phyloP scores from a whole-genome alignment of 2,888 invertebrate species.

The Pocota personata region DNA sequence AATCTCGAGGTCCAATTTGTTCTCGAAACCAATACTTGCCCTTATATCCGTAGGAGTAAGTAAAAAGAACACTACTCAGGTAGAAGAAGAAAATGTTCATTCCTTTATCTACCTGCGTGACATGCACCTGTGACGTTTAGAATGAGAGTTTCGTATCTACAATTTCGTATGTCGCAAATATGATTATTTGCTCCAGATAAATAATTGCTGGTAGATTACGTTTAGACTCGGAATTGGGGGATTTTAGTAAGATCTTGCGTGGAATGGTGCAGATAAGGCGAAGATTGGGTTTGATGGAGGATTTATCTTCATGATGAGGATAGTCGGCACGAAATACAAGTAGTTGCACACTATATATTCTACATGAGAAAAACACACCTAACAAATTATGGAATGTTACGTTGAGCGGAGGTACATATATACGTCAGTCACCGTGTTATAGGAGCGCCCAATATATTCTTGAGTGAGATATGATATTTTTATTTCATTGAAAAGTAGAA shows the following conservation, averaged over 20 bases:
- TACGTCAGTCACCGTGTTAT: too few species aligned
- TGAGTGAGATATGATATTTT: too few species aligned
- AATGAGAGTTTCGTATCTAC: neutral
- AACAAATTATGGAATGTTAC: too few species aligned
- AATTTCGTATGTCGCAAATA: neutral
- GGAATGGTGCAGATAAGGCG: conserved; percentile 6
- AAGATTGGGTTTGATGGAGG: neutral
- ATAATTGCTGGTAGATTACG: conserved; percentile 38
- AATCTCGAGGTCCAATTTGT: too few species aligned
- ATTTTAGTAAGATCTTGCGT: neutral
- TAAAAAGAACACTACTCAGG: neutral
- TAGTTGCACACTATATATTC: neutral
- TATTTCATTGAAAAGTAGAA: too few species aligned
- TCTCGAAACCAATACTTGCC: too few species aligned
- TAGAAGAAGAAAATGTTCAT: neutral
- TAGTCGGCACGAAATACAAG: neutral
- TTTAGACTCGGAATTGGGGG: neutral
- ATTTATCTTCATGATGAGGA: neutral
- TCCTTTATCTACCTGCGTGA: conserved; percentile 47
- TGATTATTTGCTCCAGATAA: conserved; percentile 31
- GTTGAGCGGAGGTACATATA: too few species aligned
- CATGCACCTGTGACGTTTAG: conserved; percentile 49
- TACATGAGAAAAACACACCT: neutral
- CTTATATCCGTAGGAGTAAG: too few species aligned
- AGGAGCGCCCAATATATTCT: too few species aligned